A percentile compares a stretch with the other conserved stretches of the same genome.
Evolutionary conservation across 2,113 vertebrate genomes (phyloP).

Genomic region (Anarrhichthys ocellatus): DNA sequence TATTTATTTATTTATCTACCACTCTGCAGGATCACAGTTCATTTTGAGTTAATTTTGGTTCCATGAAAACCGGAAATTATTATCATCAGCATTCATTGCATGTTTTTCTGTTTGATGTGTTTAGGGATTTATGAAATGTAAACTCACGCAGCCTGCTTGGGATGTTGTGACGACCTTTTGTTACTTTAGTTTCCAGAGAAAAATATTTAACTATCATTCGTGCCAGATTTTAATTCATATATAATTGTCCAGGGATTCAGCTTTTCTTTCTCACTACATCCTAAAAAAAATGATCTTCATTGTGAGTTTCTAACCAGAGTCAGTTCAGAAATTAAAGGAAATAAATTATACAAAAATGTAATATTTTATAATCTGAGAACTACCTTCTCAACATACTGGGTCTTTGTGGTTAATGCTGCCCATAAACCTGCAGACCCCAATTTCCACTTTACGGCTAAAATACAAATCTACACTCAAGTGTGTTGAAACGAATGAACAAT

Average conservation of each 20-base stretch:
- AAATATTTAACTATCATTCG: slow-evolving; percentile 16
- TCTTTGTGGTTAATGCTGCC: not conserved
- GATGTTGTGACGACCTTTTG: slow-evolving; percentile 7
- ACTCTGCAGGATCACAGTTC: not conserved
- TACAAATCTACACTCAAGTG: not conserved
- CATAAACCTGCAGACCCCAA: not conserved
- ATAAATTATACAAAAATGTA: not conserved
- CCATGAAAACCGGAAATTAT: slow-evolving; percentile 5
- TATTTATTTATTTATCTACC: slow-evolving; percentile 16
- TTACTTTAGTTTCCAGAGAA: not conserved
- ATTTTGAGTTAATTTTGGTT: slow-evolving; percentile 30
- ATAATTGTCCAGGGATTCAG: not conserved
- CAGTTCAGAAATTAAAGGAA: not conserved
- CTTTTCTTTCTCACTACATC: not conserved
- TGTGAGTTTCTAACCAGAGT: not conserved
- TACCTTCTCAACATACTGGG: not conserved
- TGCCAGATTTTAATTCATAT: slow-evolving; percentile 15
- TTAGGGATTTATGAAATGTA: slow-evolving; percentile 39
- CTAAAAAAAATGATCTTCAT: not conserved
- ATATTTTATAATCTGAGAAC: not conserved
- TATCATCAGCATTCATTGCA: not conserved
- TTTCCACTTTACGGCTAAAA: slow-evolving; percentile 14
- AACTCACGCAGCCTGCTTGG: slow-evolving; percentile 16
- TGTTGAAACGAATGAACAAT: not conserved
- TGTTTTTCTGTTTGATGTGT: slow-evolving; percentile 5